Conservation (phyloP, 2,797 vertebrate genomes). For the Craterocephalus amniculus region DNA sequence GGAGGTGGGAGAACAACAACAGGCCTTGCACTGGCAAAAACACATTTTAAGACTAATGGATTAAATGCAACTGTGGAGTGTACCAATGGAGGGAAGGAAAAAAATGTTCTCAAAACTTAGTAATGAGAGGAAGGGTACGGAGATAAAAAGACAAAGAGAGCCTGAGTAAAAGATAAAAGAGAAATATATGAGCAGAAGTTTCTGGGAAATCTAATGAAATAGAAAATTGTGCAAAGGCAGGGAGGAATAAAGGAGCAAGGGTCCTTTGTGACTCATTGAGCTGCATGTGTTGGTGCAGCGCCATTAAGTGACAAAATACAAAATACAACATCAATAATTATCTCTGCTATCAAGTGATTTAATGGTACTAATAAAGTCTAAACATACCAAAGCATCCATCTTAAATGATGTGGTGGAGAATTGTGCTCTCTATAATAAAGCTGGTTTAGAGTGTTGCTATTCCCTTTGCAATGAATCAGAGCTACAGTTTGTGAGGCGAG, state of each 20-base stretch:
- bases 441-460: slow-evolving; percentile 42
- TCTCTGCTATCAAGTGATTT: slow-evolving; percentile 64
- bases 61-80: slow-evolving; percentile 58
- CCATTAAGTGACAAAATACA: slow-evolving; percentile 52
- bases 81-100: slow-evolving; percentile 27
- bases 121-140: slow-evolving; percentile 35
- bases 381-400: slow-evolving; percentile 51
- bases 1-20: slow-evolving; percentile 50
- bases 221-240: slow-evolving; percentile 22
- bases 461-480: slow-evolving; percentile 61
- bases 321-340: slow-evolving; percentile 60
- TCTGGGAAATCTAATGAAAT: slow-evolving; percentile 30
- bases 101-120: slow-evolving; percentile 27
- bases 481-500: slow-evolving; percentile 45
- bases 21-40: slow-evolving; percentile 55
- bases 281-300: slow-evolving; percentile 39
- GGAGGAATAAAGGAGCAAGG: slow-evolving; percentile 24
- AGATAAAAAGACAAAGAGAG: slow-evolving; percentile 27
- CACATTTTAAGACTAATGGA: slow-evolving; percentile 71
- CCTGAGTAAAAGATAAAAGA: slow-evolving; percentile 20
- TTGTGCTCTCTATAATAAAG: slow-evolving; percentile 49
- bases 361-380: slow-evolving; percentile 51
- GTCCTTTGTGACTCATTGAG: slow-evolving; percentile 54
- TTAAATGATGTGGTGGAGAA: slow-evolving; percentile 21
- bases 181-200: slow-evolving; percentile 22